phyloP scores from a whole-genome alignment of 1,140 invertebrate species.

The Pectinophora gossypiella region DNA sequence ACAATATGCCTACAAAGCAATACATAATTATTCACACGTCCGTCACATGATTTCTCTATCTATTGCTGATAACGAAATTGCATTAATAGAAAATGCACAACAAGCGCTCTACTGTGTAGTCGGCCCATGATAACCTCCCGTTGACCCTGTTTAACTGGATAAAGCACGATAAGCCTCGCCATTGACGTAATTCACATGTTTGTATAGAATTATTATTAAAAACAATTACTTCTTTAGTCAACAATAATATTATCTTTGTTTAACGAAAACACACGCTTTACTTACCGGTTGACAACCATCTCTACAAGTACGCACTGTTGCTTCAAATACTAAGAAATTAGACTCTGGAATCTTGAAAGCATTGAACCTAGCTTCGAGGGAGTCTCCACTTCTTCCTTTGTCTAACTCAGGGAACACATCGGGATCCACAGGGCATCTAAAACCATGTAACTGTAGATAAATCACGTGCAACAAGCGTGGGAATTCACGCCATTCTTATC shows the following conservation, averaged over 20 bases:
- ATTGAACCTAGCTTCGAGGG: conserved; percentile 92
- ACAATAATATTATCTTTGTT: background rate
- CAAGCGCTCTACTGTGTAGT: background rate
- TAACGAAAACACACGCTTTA: background rate
- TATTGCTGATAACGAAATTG: conserved; percentile 11
- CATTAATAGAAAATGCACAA: conserved; percentile 14
- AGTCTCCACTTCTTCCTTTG: conserved; percentile 88
- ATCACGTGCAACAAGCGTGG: too few species aligned
- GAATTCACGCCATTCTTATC: too few species aligned
- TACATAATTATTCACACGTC: background rate
- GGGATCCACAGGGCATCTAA: conserved; percentile 91
- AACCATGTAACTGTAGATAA: too few species aligned
- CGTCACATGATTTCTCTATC: background rate
- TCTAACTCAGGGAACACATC: conserved; percentile 95
- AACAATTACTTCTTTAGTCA: background rate
- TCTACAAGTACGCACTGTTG: conserved; percentile 90
- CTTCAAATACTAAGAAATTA: conserved; percentile 95
- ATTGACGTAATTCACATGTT: conserved; percentile 32
- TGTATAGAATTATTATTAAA: background rate
- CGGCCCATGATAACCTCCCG: conserved; percentile 14
- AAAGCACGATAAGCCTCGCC: conserved; percentile 12
- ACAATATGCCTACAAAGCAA: conserved; percentile 81
- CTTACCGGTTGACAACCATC: conserved; percentile 90
- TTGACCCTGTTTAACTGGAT: conserved; percentile 19
- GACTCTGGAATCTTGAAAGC: conserved; percentile 97